Evolutionary conservation across 2,113 vertebrate species (phyloP).

Genomic region (Dicerorhinus sumatrensis): DNA sequence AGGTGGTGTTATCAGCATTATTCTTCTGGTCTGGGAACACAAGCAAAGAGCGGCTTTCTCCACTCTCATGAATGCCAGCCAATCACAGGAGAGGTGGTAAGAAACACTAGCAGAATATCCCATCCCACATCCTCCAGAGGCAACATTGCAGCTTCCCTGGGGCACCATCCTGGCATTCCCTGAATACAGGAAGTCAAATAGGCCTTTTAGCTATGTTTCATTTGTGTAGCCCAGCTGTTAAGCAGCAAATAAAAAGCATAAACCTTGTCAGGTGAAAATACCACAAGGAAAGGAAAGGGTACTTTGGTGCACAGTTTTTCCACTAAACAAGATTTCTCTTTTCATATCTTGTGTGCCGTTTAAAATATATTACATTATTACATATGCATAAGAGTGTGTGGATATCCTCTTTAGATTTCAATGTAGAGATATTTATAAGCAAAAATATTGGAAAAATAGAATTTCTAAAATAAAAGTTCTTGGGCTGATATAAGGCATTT

Average conservation of each 20-base stretch:
- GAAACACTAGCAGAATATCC: background rate
- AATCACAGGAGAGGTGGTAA: background rate
- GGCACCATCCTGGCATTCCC: background rate
- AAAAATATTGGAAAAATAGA: constrained; percentile 5
- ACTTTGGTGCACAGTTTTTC: background rate
- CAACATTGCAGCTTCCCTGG: background rate
- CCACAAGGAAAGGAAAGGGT: background rate
- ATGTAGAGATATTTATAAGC: constrained; percentile 9
- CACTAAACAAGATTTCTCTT: constrained; percentile 14
- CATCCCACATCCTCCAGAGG: background rate
- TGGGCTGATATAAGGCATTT: background rate
- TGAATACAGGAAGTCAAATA: constrained; percentile 4
- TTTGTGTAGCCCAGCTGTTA: constrained; percentile 44
- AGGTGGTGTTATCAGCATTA: background rate
- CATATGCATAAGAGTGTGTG: background rate
- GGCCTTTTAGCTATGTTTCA: constrained; percentile 37
- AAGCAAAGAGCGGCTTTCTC: background rate
- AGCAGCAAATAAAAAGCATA: constrained; percentile 27
- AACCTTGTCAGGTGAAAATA: constrained; percentile 27
- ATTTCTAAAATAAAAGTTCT: background rate
- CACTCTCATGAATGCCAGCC: background rate
- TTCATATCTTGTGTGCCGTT: background rate
- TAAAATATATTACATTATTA: background rate
- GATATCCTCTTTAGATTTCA: background rate
- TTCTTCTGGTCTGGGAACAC: background rate